phyloP scores from a whole-genome alignment of 2,888 invertebrate species.

The Oxytorus armatus region DNA sequence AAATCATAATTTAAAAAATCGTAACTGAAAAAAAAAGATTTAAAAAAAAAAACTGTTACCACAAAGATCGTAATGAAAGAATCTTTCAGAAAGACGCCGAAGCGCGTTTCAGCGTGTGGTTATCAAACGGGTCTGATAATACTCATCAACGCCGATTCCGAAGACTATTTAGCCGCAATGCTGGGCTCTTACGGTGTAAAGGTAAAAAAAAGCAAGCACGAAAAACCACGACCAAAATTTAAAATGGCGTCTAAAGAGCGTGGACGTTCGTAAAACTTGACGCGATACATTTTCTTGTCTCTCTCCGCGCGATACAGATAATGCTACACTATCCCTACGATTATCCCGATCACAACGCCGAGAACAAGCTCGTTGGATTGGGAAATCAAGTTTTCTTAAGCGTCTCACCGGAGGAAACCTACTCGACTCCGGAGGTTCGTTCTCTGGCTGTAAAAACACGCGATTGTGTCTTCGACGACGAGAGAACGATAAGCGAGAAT shows the following conservation, averaged over 20 bases:
- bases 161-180: conserved; percentile 88
- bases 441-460: conserved; percentile 85
- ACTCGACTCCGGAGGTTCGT: conserved; percentile 86
- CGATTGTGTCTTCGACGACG: conserved; percentile 87
- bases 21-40: not conserved
- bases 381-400: conserved; percentile 87
- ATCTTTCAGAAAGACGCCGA: conserved; percentile 82
- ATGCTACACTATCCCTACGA: conserved; percentile 88
- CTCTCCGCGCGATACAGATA: conserved; percentile 82
- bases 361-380: conserved; percentile 86
- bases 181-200: conserved; percentile 88
- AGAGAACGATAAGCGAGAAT: conserved; percentile 78
- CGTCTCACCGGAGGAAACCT: conserved; percentile 88
- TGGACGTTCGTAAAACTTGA: not conserved
- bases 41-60: too few relatives aligned
- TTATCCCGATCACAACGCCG: conserved; percentile 88
- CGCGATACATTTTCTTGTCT: not conserved
- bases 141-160: conserved; percentile 85
- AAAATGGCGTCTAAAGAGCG: not conserved
- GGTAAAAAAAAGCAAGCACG: conserved; percentile 83
- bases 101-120: conserved; percentile 89
- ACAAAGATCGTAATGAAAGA: not conserved
- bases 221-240: too few relatives aligned
- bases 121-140: conserved; percentile 89
- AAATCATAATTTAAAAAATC: not conserved